These are phyloP conservation scores for Aix galericulata DNA, from an alignment of 2,113 vertebrate species.

Conservation along the genomic window DNA sequence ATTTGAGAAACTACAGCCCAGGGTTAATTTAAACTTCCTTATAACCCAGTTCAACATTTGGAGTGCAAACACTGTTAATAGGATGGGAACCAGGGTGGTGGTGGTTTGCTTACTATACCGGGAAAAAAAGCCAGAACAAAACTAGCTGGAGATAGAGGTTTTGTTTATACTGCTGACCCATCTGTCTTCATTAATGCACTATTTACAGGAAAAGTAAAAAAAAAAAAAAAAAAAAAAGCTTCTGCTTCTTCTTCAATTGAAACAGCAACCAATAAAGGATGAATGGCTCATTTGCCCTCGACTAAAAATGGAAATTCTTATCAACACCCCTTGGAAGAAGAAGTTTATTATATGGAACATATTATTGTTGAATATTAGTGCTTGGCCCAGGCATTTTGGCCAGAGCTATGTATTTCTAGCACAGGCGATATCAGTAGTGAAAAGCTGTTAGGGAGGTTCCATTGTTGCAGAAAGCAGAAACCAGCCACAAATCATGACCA, in stretches of 20 bases:
- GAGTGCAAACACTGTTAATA: constrained; percentile 70
- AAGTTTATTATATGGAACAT: constrained; percentile 5
- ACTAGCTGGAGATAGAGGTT: constrained; percentile 70
- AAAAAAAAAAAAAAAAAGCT: neutral
- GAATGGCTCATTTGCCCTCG: neutral
- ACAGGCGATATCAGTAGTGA: neutral
- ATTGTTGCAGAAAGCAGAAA: neutral
- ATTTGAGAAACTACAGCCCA: constrained; percentile 74
- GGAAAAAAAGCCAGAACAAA: constrained; percentile 75
- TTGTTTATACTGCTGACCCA: constrained; percentile 75
- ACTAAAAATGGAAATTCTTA: constrained; percentile 66
- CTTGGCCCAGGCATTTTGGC: neutral
- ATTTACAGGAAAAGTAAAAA: constrained; percentile 71
- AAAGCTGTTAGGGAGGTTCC: neutral
- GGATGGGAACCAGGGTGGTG: constrained; percentile 63
- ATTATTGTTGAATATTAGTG: neutral
- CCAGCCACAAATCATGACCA: accelerated
- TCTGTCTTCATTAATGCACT: constrained; percentile 78
- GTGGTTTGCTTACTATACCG: constrained; percentile 80
- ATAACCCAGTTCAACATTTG: constrained; percentile 69
- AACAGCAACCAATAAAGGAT: constrained; percentile 12
- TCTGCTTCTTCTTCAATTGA: constrained; percentile 54
- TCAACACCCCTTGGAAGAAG: constrained; percentile 15
- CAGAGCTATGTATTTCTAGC: neutral
- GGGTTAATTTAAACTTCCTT: constrained; percentile 81